Evolutionary conservation across 2,797 vertebrate genomes (phyloP).

Genomic region (Coendou prehensilis): DNA sequence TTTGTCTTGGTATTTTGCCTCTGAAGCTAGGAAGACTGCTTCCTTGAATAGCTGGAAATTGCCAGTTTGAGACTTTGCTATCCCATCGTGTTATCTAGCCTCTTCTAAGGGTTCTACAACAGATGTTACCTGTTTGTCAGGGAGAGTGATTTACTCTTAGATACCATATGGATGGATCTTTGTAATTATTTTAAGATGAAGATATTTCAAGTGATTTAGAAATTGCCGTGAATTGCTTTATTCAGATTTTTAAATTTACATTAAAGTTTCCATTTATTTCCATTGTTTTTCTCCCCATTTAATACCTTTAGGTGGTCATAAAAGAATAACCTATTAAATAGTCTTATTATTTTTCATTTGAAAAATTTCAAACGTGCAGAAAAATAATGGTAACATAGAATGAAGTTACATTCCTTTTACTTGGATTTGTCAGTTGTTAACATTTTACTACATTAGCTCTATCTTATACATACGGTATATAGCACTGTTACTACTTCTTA

Average conservation of each 20-base stretch:
- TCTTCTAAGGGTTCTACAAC: conserved; percentile 21
- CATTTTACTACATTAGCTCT: not conserved
- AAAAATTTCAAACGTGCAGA: conserved; percentile 17
- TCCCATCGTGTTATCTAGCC: not conserved
- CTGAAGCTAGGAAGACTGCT: conserved; percentile 7
- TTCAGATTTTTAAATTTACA: conserved; percentile 50
- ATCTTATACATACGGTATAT: not conserved
- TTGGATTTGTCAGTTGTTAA: not conserved
- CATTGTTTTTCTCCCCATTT: conserved; percentile 36
- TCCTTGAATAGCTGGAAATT: conserved; percentile 55
- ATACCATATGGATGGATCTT: conserved; percentile 56
- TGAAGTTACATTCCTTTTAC: not conserved
- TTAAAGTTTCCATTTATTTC: not conserved
- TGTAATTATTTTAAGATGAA: conserved; percentile 77
- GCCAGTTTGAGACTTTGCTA: conserved; percentile 63
- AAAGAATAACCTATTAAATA: not conserved
- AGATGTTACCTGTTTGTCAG: conserved; percentile 56
- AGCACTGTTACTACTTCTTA: not conserved
- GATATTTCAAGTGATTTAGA: conserved; percentile 67
- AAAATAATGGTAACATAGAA: not conserved
- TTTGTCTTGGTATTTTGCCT: conserved; percentile 25
- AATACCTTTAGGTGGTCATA: conserved; percentile 39
- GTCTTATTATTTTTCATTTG: conserved; percentile 37
- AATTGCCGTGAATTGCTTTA: conserved; percentile 68
- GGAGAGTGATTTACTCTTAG: conserved; percentile 64